Evolutionary conservation across 2,888 invertebrate species (phyloP).

Genomic region (Eristalinus sepulchralis): DNA sequence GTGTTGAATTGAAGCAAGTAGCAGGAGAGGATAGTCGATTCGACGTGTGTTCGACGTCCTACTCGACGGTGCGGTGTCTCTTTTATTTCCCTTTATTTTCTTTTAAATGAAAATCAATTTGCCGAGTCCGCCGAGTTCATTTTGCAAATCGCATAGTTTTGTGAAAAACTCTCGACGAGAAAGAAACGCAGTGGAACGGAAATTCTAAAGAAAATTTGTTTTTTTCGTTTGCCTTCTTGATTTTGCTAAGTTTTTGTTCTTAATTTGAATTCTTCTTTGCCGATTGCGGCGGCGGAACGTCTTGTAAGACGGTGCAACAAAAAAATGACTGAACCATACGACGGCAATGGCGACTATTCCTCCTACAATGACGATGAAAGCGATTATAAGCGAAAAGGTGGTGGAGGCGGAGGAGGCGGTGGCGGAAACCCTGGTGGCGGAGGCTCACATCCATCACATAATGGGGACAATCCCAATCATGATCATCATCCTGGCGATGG

Average conservation of each 20-base stretch:
- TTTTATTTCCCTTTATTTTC: slow-evolving; percentile 56
- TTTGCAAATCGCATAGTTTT: slow-evolving; percentile 59
- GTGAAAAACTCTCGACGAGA: slow-evolving; percentile 46
- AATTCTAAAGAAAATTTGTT: slow-evolving; percentile 23
- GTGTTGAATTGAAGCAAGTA: not conserved
- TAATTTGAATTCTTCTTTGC: slow-evolving; percentile 43
- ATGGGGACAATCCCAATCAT: slow-evolving; percentile 77
- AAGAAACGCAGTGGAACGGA: slow-evolving; percentile 20
- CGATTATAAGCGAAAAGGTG: slow-evolving; percentile 77
- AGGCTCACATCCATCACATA: slow-evolving; percentile 75
- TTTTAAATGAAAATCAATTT: slow-evolving; percentile 69
- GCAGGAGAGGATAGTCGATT: slow-evolving; percentile 23
- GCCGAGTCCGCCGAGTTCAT: slow-evolving; percentile 68
- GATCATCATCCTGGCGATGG: slow-evolving; percentile 74
- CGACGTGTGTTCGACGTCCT: slow-evolving; percentile 39
- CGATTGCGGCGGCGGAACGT: slow-evolving; percentile 55
- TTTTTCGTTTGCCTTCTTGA: slow-evolving; percentile 50
- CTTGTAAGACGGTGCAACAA: slow-evolving; percentile 69
- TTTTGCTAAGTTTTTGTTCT: slow-evolving; percentile 7
- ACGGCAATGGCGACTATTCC: slow-evolving; percentile 80
- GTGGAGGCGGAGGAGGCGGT: slow-evolving; percentile 72
- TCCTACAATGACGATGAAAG: slow-evolving; percentile 79
- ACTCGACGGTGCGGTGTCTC: slow-evolving; percentile 53
- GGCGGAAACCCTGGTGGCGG: slow-evolving; percentile 74
- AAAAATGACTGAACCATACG: slow-evolving; percentile 80